phyloP scores from a whole-genome alignment of 2,797 vertebrate genomes.

The Artibeus jamaicensis region DNA sequence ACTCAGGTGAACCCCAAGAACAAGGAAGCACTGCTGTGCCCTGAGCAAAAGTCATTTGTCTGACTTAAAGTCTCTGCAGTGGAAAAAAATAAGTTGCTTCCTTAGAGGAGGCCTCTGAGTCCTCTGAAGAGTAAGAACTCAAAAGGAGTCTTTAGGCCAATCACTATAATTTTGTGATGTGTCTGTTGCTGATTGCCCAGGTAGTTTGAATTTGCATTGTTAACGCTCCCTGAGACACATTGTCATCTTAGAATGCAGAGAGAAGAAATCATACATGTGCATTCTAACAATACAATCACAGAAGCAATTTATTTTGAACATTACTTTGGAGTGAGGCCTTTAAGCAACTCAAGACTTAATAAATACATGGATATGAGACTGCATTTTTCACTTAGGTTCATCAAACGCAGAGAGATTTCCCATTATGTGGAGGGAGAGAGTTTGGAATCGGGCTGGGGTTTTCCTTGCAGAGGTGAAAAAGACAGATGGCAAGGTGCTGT shows the following conservation, averaged over 20 bases:
- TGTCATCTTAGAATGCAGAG: constrained; percentile 72
- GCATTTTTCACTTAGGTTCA: constrained; percentile 76
- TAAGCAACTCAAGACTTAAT: constrained; percentile 72
- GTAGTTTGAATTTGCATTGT: constrained; percentile 70
- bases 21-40: not conserved
- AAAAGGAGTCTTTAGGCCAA: constrained; percentile 53
- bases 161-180: constrained; percentile 53
- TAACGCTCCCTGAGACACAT: constrained; percentile 57
- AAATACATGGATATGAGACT: constrained; percentile 72
- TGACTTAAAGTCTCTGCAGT: not conserved
- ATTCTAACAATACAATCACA: constrained; percentile 77
- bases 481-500: constrained; percentile 62
- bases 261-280: constrained; percentile 72
- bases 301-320: constrained; percentile 77
- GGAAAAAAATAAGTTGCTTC: not conserved
- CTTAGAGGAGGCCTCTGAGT: not conserved
- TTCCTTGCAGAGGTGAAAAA: constrained; percentile 71
- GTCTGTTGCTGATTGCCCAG: constrained; percentile 60
- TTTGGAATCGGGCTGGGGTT: constrained; percentile 55
- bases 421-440: constrained; percentile 59
- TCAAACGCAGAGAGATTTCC: constrained; percentile 71
- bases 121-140: not conserved
- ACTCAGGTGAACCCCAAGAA: not conserved
- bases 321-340: constrained; percentile 71
- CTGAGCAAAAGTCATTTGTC: not conserved